Percentiles rank a stretch among this genome's conserved stretches.
Evolutionary conservation across 2,797 vertebrate genomes (phyloP).

Genomic region (Anabacerthia variegaticeps): DNA sequence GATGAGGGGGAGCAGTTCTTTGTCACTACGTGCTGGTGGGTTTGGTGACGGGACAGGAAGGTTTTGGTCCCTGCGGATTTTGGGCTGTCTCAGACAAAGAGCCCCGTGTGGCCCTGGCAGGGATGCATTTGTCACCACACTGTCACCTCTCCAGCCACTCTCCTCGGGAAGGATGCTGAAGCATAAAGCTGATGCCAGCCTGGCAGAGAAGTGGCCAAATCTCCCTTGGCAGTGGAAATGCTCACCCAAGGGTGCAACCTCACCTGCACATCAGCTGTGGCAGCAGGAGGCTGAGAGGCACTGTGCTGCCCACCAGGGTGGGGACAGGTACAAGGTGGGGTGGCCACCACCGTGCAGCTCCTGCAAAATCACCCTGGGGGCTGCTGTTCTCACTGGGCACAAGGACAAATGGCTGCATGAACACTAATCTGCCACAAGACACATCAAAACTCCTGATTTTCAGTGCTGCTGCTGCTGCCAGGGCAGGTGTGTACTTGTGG

Average conservation of each 20-base stretch:
- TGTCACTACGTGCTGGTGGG: fast-evolving
- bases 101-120: neutral
- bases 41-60: neutral
- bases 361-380: neutral
- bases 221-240: fast-evolving
- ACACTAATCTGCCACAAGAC: neutral
- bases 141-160: neutral
- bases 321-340: no score
- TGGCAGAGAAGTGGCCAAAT: neutral
- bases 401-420: neutral
- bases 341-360: neutral
- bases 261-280: neutral
- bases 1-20: neutral
- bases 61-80: neutral
- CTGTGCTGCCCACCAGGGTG: neutral
- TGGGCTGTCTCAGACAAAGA: neutral
- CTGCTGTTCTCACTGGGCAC: fast-evolving
- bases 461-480: neutral
- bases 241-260: neutral
- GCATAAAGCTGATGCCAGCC: neutral
- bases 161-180: neutral
- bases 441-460: neutral
- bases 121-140: neutral
- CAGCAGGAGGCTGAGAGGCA: neutral
- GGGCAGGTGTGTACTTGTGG: fast-evolving